A percentile compares a stretch with the other conserved stretches of the same genome.
Conservation (phyloP, 1,140 invertebrate species). For the Tetraneura akinire region DNA sequence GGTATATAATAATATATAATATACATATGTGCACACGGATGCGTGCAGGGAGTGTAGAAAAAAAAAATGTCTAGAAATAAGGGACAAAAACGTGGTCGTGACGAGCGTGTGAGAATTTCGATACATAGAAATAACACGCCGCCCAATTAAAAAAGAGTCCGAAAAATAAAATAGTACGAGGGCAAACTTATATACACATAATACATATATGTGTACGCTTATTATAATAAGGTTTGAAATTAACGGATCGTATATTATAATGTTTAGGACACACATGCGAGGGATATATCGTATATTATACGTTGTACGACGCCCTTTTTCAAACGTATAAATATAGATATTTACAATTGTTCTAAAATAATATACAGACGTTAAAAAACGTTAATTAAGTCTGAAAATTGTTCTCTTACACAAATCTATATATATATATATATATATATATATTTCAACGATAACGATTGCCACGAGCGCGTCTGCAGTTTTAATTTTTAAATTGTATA, state of each 20-base stretch:
- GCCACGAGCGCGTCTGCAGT: background rate
- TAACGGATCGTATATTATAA: background rate
- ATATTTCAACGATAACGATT: conserved; percentile 15
- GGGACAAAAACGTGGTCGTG: background rate
- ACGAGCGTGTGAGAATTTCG: conserved; percentile 26
- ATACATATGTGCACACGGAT: background rate
- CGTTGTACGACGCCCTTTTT: conserved; percentile 1
- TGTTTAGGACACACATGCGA: background rate
- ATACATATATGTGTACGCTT: too few species aligned
- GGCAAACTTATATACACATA: too few species aligned
- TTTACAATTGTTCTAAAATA: conserved; percentile 3
- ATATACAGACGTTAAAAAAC: background rate
- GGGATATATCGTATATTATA: background rate
- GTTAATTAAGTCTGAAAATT: conserved; percentile 1
- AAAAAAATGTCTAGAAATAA: conserved; percentile 9
- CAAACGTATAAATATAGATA: too few species aligned
- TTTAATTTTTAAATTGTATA: background rate
- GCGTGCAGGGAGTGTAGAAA: background rate
- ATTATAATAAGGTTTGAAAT: conserved; percentile 15
- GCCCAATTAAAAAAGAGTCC: conserved; percentile 4
- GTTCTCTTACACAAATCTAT: background rate
- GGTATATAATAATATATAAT: background rate
- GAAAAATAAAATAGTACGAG: background rate
- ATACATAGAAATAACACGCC: background rate
- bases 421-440: too few species aligned